Evolutionary conservation across 37 sponge, comb jelly and placozoan species (phyloP).

Genomic region (Ephydatia muelleri): DNA sequence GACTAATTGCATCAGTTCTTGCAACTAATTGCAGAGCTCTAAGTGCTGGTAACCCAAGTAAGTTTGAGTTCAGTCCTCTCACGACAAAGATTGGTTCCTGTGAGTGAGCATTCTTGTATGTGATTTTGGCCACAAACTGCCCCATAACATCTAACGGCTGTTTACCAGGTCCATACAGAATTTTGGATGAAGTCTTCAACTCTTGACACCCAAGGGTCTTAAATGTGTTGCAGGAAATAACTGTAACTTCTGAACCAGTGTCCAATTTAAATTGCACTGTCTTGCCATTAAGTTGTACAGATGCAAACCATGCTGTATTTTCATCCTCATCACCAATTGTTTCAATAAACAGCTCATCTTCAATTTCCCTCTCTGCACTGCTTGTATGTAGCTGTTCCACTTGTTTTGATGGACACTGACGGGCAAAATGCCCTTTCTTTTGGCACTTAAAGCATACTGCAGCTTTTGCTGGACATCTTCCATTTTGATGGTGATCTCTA

Average conservation of each 20-base stretch:
- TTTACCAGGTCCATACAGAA: conserved; percentile 45
- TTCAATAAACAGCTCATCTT: not conserved
- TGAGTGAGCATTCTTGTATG: not conserved
- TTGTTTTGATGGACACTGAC: conserved; percentile 25
- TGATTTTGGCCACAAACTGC: conserved; percentile 20
- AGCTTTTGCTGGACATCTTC: conserved; percentile 29
- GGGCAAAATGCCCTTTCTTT: conserved; percentile 25
- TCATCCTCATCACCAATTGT: not conserved
- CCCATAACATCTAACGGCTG: conserved; percentile 30
- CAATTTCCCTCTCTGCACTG: not conserved
- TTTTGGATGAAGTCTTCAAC: conserved; percentile 17
- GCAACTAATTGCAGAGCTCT: conserved; percentile 27
- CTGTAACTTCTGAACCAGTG: conserved; percentile 68
- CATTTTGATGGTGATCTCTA: not conserved
- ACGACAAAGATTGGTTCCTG: conserved; percentile 33
- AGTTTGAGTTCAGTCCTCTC: conserved; percentile 27
- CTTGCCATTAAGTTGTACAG: conserved; percentile 9
- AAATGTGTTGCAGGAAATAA: conserved; percentile 30
- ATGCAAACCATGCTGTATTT: conserved; percentile 24
- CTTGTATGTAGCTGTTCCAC: conserved; percentile 11
- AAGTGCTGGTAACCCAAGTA: conserved; percentile 54
- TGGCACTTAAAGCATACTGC: conserved; percentile 25
- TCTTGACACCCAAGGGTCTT: conserved; percentile 2
- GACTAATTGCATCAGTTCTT: conserved; percentile 26
- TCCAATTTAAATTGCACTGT: conserved; percentile 52